Percentiles rank a stretch among this genome's conserved stretches.
phyloP scores from a whole-genome alignment of 2,113 vertebrate genomes.

The Columba livia region DNA sequence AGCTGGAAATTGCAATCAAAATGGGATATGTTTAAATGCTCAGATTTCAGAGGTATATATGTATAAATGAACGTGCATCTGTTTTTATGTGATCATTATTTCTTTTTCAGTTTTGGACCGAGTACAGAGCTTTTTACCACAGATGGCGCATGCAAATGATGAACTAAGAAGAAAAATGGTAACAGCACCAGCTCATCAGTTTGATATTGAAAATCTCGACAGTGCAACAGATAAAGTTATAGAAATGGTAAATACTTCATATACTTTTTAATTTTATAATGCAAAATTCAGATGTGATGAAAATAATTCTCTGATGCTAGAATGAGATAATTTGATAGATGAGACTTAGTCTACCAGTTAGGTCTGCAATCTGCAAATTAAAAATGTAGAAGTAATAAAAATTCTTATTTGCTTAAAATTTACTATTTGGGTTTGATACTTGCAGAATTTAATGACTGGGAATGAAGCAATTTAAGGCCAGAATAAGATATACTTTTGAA shows the following conservation, averaged over 20 bases:
- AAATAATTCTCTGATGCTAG: not conserved
- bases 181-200: constrained; percentile 73
- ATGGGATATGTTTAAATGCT: not conserved
- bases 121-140: constrained; percentile 89
- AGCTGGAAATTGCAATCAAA: not conserved
- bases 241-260: constrained; percentile 84
- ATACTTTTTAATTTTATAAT: not conserved
- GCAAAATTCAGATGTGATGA: not conserved
- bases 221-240: constrained; percentile 79
- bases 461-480: not conserved
- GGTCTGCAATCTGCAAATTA: not conserved
- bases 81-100: not conserved
- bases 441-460: not conserved
- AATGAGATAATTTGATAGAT: not conserved
- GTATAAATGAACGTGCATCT: not conserved
- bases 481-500: not conserved
- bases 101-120: constrained; percentile 82
- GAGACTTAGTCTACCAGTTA: not conserved
- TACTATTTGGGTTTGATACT: not conserved
- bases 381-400: not conserved
- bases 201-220: constrained; percentile 88
- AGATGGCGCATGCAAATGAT: constrained; percentile 88
- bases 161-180: constrained; percentile 84
- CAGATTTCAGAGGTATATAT: not conserved
- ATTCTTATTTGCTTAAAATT: not conserved